phyloP scores from a whole-genome alignment of 2,888 invertebrate genomes.

The Metallyticus violacea region DNA sequence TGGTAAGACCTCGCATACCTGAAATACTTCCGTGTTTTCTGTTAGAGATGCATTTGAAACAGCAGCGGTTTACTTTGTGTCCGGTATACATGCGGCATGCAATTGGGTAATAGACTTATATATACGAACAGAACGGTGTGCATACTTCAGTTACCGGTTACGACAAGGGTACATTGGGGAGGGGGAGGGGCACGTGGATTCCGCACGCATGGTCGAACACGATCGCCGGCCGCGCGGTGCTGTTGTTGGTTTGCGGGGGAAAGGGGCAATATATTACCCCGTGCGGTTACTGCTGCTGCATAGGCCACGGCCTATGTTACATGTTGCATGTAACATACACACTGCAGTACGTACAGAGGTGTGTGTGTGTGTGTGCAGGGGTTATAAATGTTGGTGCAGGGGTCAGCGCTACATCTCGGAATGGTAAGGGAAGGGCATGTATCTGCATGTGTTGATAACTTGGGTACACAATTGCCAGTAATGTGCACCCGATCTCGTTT shows the following conservation, averaged over 20 bases:
- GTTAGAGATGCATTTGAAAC: not conserved
- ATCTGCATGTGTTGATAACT: not conserved
- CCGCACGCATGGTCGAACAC: slow-evolving; percentile 15
- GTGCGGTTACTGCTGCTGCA: not conserved
- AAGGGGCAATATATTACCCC: not conserved
- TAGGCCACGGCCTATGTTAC: not conserved
- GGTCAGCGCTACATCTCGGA: slow-evolving; percentile 7
- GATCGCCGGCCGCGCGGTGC: not conserved
- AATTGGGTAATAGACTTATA: not conserved
- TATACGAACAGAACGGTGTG: not conserved
- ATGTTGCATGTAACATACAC: not conserved
- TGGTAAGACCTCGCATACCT: too few relatives aligned
- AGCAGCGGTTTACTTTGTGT: not conserved
- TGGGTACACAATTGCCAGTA: not conserved
- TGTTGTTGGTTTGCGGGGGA: not conserved
- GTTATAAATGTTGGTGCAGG: not conserved
- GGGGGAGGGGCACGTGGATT: not conserved
- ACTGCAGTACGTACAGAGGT: not conserved
- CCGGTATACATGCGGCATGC: not conserved
- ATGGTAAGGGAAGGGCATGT: not conserved
- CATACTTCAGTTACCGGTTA: slow-evolving; percentile 3
- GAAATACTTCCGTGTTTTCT: not conserved
- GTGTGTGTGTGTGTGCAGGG: not conserved
- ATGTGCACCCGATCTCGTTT: not conserved
- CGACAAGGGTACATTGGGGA: not conserved